Percentiles rank a stretch among this genome's conserved stretches.
These are phyloP conservation scores for Lucinisca nassula DNA, from an alignment of 2,888 invertebrate species.

Conservation along the genomic window DNA sequence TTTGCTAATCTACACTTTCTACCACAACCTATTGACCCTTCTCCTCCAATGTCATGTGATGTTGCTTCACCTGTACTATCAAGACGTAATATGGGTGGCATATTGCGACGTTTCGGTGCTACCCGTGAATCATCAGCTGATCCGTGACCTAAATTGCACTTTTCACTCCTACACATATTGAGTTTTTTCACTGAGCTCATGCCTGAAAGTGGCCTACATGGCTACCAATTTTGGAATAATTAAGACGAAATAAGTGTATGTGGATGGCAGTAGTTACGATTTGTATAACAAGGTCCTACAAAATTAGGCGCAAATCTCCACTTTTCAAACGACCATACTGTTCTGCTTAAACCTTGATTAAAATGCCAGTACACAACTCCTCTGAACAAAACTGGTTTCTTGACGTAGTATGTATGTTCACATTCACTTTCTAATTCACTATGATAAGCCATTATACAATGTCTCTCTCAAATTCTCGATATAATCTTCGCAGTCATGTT, in stretches of 20 bases:
- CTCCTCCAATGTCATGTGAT: conserved; percentile 18
- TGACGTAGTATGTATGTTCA: background rate
- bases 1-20: background rate
- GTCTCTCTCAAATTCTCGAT: background rate
- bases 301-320: conserved; percentile 51
- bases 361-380: conserved; percentile 6
- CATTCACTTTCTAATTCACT: conserved; percentile 2
- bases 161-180: background rate
- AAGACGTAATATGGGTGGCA: conserved; percentile 68
- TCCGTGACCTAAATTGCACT: background rate
- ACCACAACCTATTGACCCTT: background rate
- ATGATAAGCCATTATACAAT: conserved; percentile 29
- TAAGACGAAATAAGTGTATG: conserved; percentile 32
- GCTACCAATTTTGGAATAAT: background rate
- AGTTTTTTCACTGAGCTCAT: conserved; percentile 24
- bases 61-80: conserved; percentile 76
- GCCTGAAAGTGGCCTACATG: background rate
- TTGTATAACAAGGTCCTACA: conserved; percentile 7
- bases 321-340: conserved; percentile 53
- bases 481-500: background rate
- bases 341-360: conserved; percentile 18
- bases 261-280: background rate
- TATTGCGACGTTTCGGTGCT: background rate
- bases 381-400: background rate
- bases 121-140: background rate